These are phyloP conservation scores for Xylocopa sonorina DNA, from an alignment of 1,140 invertebrate species.

Conservation along the genomic window DNA sequence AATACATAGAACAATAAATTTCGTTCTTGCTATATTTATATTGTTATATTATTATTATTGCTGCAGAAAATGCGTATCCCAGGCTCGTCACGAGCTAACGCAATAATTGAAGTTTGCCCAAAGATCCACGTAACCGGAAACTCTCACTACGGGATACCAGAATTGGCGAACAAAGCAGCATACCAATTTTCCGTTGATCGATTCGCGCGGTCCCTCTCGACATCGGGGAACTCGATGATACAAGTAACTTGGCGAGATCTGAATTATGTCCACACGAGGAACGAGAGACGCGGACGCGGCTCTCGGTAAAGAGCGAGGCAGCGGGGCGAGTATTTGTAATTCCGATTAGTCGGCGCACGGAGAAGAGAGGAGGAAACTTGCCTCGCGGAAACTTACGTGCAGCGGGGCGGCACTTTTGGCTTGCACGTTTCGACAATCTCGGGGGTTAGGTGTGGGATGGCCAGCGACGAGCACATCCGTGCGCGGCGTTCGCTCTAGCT, in stretches of 20 bases:
- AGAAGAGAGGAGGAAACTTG: conserved; percentile 75
- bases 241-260: conserved; percentile 1
- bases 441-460: conserved; percentile 39
- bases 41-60: too few species aligned
- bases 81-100: too few species aligned
- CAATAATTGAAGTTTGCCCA: neutral
- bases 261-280: conserved; percentile 43
- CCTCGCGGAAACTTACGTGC: conserved; percentile 76
- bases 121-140: neutral
- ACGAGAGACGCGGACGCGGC: conserved; percentile 46
- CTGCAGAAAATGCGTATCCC: too few species aligned
- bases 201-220: neutral
- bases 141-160: neutral
- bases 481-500: conserved; percentile 30
- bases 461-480: conserved; percentile 57
- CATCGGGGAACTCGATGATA: neutral
- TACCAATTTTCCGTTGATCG: neutral
- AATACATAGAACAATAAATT: too few species aligned
- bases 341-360: conserved; percentile 76
- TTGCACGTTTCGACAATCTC: conserved; percentile 72
- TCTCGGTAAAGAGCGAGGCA: conserved; percentile 19
- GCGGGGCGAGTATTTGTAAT: conserved; percentile 76
- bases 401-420: conserved; percentile 76
- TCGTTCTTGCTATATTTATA: too few species aligned
- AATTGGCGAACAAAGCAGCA: neutral